Percentiles rank a stretch among this genome's conserved stretches.
These are phyloP conservation scores for Lanius ludovicianus DNA, from an alignment of 2,113 vertebrate genomes.

Conservation along the genomic window DNA sequence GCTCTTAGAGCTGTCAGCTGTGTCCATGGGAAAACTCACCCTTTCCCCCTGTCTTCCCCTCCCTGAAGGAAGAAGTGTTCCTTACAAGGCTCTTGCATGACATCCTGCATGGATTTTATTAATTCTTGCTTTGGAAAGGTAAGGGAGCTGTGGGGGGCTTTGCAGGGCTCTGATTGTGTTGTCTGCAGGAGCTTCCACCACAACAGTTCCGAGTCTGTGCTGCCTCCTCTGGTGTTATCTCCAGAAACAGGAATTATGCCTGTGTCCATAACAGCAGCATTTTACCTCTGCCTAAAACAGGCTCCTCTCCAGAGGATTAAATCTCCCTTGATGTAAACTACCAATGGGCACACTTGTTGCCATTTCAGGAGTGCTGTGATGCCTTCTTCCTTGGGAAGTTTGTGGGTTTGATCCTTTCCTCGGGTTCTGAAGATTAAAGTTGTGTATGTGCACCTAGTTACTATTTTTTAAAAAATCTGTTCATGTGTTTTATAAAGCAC, in stretches of 20 bases:
- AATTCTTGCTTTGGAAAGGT: neutral
- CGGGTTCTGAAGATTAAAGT: neutral
- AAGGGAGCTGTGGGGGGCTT: neutral
- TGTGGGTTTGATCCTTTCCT: neutral
- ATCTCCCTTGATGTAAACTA: neutral
- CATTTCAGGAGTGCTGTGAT: neutral
- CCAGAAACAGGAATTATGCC: neutral
- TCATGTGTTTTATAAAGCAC: neutral
- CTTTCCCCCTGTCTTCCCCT: neutral
- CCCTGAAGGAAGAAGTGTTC: neutral
- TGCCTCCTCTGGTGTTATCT: neutral
- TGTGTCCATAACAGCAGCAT: neutral
- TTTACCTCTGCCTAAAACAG: neutral
- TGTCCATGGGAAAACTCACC: neutral
- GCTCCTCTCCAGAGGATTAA: neutral
- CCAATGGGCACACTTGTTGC: neutral
- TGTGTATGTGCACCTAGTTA: neutral
- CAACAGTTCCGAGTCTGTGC: neutral
- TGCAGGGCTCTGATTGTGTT: neutral
- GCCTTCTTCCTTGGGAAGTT: neutral
- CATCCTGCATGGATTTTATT: neutral
- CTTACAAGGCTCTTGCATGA: neutral
- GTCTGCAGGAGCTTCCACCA: neutral
- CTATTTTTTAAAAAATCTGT: neutral
- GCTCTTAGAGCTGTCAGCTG: neutral